Conservation (phyloP, 2,113 vertebrate genomes). For the Coracopsis vasa region DNA sequence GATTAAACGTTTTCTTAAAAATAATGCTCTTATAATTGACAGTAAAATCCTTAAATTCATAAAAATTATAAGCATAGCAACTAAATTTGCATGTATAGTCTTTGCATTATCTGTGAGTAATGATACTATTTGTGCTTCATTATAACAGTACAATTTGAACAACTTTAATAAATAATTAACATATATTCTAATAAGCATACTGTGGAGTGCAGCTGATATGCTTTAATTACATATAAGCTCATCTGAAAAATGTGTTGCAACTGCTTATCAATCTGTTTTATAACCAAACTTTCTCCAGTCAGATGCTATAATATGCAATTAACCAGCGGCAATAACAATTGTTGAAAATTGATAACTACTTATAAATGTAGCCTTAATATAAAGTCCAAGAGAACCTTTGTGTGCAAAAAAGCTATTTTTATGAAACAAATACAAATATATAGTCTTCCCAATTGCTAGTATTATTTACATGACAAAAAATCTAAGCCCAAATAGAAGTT, state of each 20-base stretch:
- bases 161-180: slow-evolving; percentile 52
- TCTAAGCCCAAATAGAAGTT: not conserved
- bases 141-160: not conserved
- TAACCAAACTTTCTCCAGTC: not conserved
- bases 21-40: not conserved
- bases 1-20: not conserved
- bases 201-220: not conserved
- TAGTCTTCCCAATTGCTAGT: not conserved
- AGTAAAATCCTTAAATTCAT: not conserved
- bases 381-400: not conserved
- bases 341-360: not conserved
- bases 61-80: not conserved
- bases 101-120: not conserved
- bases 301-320: not conserved
- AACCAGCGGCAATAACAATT: not conserved
- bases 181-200: not conserved
- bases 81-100: not conserved
- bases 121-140: not conserved
- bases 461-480: not conserved
- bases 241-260: not conserved
- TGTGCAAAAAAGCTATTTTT: not conserved
- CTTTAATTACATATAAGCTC: slow-evolving; percentile 44
- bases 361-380: not conserved
- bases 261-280: slow-evolving; percentile 30
- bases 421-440: not conserved